Percentiles rank a stretch among this genome's conserved stretches.
Conservation (phyloP, 2,113 vertebrate genomes). For the Chloropsis cyanopogon region DNA sequence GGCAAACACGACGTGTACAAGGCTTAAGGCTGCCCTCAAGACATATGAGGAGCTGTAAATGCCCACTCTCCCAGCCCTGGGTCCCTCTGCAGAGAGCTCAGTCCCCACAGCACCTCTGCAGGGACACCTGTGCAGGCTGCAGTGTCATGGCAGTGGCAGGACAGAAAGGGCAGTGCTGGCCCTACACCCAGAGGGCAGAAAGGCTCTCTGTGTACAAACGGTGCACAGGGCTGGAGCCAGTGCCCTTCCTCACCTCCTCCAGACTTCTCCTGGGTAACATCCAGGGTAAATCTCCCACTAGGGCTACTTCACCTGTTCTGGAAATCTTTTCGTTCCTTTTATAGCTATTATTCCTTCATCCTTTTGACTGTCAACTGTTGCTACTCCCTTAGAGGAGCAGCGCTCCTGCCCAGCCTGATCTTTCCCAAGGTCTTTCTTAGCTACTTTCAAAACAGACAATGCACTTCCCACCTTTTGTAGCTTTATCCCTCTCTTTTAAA, state of each 20-base stretch:
- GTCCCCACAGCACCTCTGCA: neutral
- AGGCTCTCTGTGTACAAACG: neutral
- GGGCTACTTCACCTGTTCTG: neutral
- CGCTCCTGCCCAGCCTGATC: neutral
- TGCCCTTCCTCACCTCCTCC: neutral
- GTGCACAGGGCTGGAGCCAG: accelerated
- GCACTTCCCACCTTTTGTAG: neutral
- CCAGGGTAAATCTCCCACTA: neutral
- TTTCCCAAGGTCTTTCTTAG: neutral
- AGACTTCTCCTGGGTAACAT: neutral
- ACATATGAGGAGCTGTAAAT: neutral
- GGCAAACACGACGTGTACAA: accelerated
- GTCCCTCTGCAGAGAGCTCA: neutral
- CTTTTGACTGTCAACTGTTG: neutral
- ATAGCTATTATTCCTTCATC: neutral
- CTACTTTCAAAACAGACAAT: constrained; percentile 10
- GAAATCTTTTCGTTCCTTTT: neutral
- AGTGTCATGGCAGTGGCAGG: neutral
- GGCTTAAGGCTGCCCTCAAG: neutral
- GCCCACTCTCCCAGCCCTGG: neutral
- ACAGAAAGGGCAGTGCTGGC: neutral
- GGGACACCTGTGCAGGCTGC: neutral
- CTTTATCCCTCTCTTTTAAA: neutral
- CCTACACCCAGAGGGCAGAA: neutral
- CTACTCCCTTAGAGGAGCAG: neutral